Evolutionary conservation across 2,113 vertebrate species (phyloP), one percentile per base, ranked within the genome.

Genomic region (Camelus bactrianus): DNA sequence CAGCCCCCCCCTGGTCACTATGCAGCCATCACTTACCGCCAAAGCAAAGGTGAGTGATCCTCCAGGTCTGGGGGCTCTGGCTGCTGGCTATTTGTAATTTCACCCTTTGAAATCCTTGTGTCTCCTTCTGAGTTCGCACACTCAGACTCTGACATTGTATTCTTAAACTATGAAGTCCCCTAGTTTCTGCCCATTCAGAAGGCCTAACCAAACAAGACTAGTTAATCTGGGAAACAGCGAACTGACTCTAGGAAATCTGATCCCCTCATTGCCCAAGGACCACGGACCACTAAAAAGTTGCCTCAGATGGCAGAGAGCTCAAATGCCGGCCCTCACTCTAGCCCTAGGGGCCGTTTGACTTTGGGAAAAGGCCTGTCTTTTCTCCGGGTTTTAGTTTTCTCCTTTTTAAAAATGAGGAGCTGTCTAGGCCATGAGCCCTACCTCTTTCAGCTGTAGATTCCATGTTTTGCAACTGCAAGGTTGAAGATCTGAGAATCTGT

Each of bases 351-450:
- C 16, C 46, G 60, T n/a, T 54, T 8, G n/a, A 84, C 69, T 69
- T 91, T 10, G 48, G 35, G 24, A 8, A 46, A 79, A 94, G 67
- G 64, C 13, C 30, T 50, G 15, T 38, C 50, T 95, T 62, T 80
- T 48, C 30, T 42, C 26, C 60, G 56, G 15, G 77, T 81, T 82
- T 94, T 1, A 46, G n/a, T 92, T 94, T 79, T 70, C 62, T 86
- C 30, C 54, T 96, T 81, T 93, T 79, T 75, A 65, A 54, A 91
- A 94, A 92, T 9, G 14, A 86, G 67, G 46, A 75, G 86, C 54
- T 75, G 42, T 42, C 26, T 93, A 82, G n/a, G 20, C 6, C 12
- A 3, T 15, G 15, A 32, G 65, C 32, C 32, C n/a, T 10, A 1
- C 24, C 24, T 73, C 60, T 90, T 56, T 52, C 52, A 50, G 76